Conservation (phyloP, 2,113 vertebrate genomes). For the Odocoileus virginianus region DNA sequence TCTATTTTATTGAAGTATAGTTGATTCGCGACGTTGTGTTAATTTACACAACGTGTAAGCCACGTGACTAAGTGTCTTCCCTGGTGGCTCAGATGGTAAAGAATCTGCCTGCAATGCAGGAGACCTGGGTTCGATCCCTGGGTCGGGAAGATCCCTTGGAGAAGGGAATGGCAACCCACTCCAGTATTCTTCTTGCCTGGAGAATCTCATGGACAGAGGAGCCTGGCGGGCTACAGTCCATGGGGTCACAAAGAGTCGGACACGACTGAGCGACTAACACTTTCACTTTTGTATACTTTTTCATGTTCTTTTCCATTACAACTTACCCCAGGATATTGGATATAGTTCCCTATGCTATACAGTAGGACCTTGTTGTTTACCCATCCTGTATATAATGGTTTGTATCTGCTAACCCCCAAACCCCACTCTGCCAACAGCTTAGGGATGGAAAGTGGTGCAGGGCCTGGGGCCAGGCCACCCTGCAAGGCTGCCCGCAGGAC, state of each 20-base stretch:
- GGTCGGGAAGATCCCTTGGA: neutral
- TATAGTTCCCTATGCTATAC: fast-evolving
- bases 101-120: neutral
- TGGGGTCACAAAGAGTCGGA: neutral
- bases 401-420: neutral
- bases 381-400: neutral
- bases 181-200: neutral
- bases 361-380: fast-evolving
- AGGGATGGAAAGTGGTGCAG: neutral
- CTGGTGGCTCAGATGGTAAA: neutral
- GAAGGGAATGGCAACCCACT: neutral
- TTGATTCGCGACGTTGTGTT: neutral
- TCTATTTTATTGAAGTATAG: neutral
- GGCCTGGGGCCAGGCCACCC: neutral
- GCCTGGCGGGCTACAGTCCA: neutral
- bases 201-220: neutral
- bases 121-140: neutral
- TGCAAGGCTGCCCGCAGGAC: fast-evolving
- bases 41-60: neutral
- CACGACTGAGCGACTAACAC: neutral
- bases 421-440: neutral
- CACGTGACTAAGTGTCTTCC: neutral
- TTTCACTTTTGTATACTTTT: neutral
- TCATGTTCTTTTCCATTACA: neutral
- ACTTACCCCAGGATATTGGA: neutral